phyloP scores from a whole-genome alignment of 2,113 vertebrate species.

The Geococcyx californianus region DNA sequence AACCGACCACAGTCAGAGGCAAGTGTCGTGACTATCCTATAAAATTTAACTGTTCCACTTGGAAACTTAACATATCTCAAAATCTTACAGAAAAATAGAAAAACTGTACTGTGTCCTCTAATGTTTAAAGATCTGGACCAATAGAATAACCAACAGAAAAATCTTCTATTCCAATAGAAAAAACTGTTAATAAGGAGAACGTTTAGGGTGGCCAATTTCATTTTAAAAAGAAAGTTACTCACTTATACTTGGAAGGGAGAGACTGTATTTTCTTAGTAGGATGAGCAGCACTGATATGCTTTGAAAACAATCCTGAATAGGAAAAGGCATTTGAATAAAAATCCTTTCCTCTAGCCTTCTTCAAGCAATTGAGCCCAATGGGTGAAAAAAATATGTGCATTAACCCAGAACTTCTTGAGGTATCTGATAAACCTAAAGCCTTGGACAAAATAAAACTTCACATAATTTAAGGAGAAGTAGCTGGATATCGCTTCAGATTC shows the following conservation, averaged over 20 bases:
- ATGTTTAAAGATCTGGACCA: neutral
- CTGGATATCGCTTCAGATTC: neutral
- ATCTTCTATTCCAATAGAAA: no score
- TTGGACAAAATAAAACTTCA: neutral
- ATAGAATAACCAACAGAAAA: no score
- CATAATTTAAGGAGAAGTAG: neutral
- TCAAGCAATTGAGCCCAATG: neutral
- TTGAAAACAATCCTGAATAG: neutral
- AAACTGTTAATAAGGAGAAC: neutral
- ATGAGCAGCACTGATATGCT: neutral
- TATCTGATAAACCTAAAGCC: neutral
- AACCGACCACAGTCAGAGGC: no score
- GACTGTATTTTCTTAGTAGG: neutral
- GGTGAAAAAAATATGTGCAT: accelerated
- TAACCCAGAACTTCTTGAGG: neutral
- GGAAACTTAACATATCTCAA: neutral
- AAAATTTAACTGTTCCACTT: no score
- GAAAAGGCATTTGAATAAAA: neutral
- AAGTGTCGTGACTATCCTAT: no score
- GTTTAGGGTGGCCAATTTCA: no score
- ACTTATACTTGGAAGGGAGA: neutral
- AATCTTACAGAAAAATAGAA: neutral
- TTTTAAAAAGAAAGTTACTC: neutral
- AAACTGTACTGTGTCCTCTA: neutral
- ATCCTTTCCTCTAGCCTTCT: neutral